Evolutionary conservation across 1,140 invertebrate species (phyloP).

Genomic region (Drosophila azteca): DNA sequence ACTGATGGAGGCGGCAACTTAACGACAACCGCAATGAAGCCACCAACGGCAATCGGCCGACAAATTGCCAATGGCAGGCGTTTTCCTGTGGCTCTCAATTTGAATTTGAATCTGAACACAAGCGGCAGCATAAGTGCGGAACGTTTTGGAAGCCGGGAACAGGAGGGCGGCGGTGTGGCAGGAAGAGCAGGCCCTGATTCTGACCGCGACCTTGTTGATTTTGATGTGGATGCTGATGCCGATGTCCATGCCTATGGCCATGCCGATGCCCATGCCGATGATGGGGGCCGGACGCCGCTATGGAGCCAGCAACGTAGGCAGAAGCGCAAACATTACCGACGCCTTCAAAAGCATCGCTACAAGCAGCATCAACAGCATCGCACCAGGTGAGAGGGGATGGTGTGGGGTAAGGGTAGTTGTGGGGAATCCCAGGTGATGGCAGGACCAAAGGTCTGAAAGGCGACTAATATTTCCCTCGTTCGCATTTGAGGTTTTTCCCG

Average conservation of each 20-base stretch:
- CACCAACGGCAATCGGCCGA: constrained; percentile 14
- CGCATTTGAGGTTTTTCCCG: constrained; percentile 39
- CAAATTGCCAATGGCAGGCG: constrained; percentile 41
- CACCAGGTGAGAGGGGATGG: constrained; percentile 46
- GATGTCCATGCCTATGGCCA: not conserved
- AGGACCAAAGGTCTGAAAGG: constrained; percentile 33
- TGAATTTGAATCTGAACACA: not conserved
- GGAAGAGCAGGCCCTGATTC: constrained; percentile 3
- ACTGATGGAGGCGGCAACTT: constrained; percentile 32
- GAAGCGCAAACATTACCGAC: constrained; percentile 71
- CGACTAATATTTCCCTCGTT: constrained; percentile 39
- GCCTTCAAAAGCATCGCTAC: constrained; percentile 66
- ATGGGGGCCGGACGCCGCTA: not conserved
- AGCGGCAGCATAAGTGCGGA: constrained; percentile 1
- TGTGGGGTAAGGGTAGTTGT: too few relatives aligned
- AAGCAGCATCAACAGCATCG: constrained; percentile 62
- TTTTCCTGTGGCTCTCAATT: not conserved
- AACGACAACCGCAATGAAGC: constrained; percentile 38
- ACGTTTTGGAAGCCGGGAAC: too few relatives aligned
- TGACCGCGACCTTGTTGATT: constrained; percentile 38
- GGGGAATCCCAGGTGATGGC: not conserved
- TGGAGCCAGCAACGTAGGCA: constrained; percentile 42
- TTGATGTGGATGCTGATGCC: constrained; percentile 17
- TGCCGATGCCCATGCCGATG: not conserved
- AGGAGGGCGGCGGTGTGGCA: not conserved